Evolutionary conservation across 2,888 invertebrate genomes (phyloP), one percentile per base, ranked within the genome.

Genomic region (Ariolimax columbianus): DNA sequence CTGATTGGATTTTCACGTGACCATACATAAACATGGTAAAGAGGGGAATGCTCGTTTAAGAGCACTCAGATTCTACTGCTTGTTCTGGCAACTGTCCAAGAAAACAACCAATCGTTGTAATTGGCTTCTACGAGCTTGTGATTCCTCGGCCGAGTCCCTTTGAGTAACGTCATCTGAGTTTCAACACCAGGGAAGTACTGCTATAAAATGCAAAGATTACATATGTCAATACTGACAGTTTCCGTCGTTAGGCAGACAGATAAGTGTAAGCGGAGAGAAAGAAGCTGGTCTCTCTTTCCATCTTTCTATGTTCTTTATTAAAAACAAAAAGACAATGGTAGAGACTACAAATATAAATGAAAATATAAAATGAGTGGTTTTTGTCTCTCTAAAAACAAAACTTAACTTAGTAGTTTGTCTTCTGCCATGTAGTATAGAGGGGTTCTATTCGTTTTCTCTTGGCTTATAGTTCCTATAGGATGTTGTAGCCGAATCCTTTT

Each of bases 1-100:
- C 26, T 83, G 83, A 83, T 83, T 33, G 66, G 77, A 83, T 47
- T 66, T 77, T 75, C 77, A 83, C 26, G 66, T 47, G 68, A 83
- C 38, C 77, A 83, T 77, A 77, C 47, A 68, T n/a, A 77, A 83
- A 83, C 75, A 75, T 36, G n/a, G 30, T n/a, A 23, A 75, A 66
- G 43, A 51, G 51, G 47, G 26, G 36, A 77, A 19, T 66, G 36
- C 83, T 77, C 77, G 68, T 83, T 83, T 83, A 77, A 77, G 47
- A 17, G 47, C 68, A 83, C 83, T 83, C 36, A 77, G 36, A 33
- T n/a, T 51, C 0, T 36, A 30, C 47, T 73, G 55, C 51, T 82
- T 55, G 23, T 68, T 33, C n/a, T 68, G 40, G 17, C 72, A 82
- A 82, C 51, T 4, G 36, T 63, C 26, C 36, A 26, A 9, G 63